These are phyloP conservation scores for Hemiscyllium ocellatum DNA, from an alignment of 2,113 vertebrate species.

Conservation along the genomic window DNA sequence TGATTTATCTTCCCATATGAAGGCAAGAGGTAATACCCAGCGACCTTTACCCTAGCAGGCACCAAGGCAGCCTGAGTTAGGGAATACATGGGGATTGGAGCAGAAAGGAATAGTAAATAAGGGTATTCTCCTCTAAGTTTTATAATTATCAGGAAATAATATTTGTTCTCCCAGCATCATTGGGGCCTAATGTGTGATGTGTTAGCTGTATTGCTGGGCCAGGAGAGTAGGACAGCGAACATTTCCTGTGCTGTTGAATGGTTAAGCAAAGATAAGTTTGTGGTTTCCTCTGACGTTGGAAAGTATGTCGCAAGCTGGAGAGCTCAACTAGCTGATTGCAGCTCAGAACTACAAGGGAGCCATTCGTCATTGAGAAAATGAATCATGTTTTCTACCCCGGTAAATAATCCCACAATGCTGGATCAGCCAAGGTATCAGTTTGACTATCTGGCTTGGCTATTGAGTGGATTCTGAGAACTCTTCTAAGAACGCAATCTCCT, in stretches of 20 bases:
- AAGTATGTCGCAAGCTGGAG: constrained; percentile 11
- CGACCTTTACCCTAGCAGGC: background rate
- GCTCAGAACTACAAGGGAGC: background rate
- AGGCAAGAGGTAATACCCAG: background rate
- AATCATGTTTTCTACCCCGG: background rate
- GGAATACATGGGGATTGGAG: no score
- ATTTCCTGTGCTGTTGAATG: constrained; percentile 9
- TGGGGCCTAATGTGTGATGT: background rate
- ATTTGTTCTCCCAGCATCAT: background rate
- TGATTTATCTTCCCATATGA: background rate
- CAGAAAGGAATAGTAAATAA: background rate
- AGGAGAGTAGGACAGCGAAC: background rate
- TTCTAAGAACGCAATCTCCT: background rate
- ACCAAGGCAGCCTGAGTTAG: background rate
- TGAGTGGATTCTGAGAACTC: background rate
- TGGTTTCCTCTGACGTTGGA: constrained; percentile 27
- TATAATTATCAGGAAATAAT: background rate
- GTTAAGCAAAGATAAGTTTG: constrained; percentile 22
- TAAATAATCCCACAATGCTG: background rate
- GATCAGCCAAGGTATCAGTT: background rate
- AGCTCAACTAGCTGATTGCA: background rate
- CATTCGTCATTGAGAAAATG: background rate
- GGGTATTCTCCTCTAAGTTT: background rate
- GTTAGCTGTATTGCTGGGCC: background rate
- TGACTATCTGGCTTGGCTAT: background rate